These are phyloP conservation scores for Atrina japonica DNA, from an alignment of 2,888 invertebrate species.

Conservation along the genomic window DNA sequence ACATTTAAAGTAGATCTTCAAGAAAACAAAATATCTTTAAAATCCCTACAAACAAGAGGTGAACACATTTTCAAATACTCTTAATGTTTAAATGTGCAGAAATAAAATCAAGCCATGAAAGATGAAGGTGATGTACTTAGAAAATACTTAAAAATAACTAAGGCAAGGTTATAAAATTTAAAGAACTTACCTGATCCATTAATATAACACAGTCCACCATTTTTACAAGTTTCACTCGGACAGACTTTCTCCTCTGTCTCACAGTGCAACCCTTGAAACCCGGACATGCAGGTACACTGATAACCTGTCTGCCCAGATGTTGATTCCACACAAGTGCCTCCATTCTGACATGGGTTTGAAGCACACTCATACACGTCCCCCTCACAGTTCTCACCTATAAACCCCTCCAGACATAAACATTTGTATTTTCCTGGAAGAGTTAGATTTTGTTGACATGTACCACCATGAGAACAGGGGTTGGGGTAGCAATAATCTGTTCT, in stretches of 20 bases:
- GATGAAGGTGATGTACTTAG: too few species aligned
- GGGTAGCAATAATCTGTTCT: conserved; percentile 83
- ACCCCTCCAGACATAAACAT: conserved; percentile 71
- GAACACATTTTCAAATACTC: too few species aligned
- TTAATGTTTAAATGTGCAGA: too few species aligned
- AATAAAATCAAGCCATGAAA: too few species aligned
- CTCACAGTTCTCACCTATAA: conserved; percentile 69
- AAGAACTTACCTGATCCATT: conserved; percentile 42
- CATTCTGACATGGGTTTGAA: conserved; percentile 90
- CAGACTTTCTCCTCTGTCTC: conserved; percentile 95
- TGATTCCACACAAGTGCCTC: conserved; percentile 84
- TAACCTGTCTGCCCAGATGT: conserved; percentile 79
- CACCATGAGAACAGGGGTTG: conserved; percentile 71
- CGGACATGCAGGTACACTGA: conserved; percentile 83
- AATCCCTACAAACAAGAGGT: too few species aligned
- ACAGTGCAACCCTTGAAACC: conserved; percentile 83
- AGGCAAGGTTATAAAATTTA: too few species aligned
- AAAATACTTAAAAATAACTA: too few species aligned
- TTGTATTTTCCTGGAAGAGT: conserved; percentile 57
- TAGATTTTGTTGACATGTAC: conserved; percentile 66
- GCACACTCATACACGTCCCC: conserved; percentile 55
- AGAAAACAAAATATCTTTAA: too few species aligned
- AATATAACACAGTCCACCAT: conserved; percentile 89
- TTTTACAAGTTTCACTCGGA: conserved; percentile 94
- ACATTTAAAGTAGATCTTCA: too few species aligned